These are phyloP conservation scores for Drosophila rhopaloa DNA, from an alignment of 1,140 invertebrate genomes.

Conservation along the genomic window DNA sequence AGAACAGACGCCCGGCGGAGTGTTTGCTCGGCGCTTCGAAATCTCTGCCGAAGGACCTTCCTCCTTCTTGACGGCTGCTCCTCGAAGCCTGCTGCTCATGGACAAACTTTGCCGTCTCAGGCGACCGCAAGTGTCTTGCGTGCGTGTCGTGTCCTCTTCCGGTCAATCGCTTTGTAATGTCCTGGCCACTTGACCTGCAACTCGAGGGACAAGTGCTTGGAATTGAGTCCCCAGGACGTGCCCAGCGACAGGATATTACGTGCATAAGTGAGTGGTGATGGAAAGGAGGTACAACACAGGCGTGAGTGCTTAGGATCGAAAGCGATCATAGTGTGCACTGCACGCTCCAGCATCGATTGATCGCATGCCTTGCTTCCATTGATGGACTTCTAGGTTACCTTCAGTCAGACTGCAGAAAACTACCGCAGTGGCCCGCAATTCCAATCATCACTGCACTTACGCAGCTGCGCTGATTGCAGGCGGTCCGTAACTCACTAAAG, in stretches of 20 bases:
- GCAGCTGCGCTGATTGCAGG: slow-evolving; percentile 42
- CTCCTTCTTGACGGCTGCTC: slow-evolving; percentile 14
- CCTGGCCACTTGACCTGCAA: slow-evolving; percentile 29
- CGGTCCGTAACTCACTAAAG: slow-evolving; percentile 33
- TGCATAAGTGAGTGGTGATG: slow-evolving; percentile 53
- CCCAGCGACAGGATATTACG: slow-evolving; percentile 62
- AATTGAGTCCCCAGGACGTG: slow-evolving; percentile 59
- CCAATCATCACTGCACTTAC: slow-evolving; percentile 38
- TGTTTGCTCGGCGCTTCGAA: slow-evolving; percentile 45
- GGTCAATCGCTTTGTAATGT: slow-evolving; percentile 62
- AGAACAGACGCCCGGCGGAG: slow-evolving; percentile 7
- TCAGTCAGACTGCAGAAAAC: neutral
- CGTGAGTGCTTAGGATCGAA: neutral
- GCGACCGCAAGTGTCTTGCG: slow-evolving; percentile 53
- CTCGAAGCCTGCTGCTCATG: slow-evolving; percentile 2
- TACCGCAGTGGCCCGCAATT: slow-evolving; percentile 26
- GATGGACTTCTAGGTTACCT: neutral
- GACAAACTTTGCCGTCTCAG: slow-evolving; percentile 26
- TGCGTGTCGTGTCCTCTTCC: slow-evolving; percentile 55
- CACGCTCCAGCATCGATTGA: neutral
- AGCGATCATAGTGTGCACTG: slow-evolving; percentile 35
- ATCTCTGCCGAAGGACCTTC: slow-evolving; percentile 9
- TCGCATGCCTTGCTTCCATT: neutral
- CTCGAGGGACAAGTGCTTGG: slow-evolving; percentile 39
- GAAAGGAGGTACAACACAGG: neutral